Evolutionary conservation across 2,113 vertebrate genomes (phyloP), one percentile per base, ranked within the genome.

Genomic region (Centropus unirufus): DNA sequence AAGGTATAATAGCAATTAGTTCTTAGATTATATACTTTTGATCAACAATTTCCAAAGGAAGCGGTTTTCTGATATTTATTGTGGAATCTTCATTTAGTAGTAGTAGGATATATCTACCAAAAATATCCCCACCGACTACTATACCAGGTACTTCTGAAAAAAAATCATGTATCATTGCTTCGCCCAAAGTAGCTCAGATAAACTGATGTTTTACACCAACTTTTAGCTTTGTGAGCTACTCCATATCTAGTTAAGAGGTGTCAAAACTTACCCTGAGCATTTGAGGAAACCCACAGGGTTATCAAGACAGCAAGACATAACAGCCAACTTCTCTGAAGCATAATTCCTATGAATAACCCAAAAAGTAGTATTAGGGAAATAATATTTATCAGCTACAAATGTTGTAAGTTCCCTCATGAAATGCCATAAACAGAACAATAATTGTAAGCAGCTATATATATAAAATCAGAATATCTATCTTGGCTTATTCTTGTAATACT

Each of bases 181-280:
- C 47, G 10, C 27, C 49, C 10, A 30, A 8, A 30, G 2, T 26
- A 84, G n/a, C 24, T 72, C 69, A 61, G 14, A 5, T 52, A 72
- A 78, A 8, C 5, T 32, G 80, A 73, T 7, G 30, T 22, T 87
- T 63, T 17, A 72, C 15, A 79, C 6, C 13, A 30, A 9, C 46
- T 49, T 89, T 55, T 51, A 93, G 15, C 36, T 89, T 68, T 72
- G 32, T 10, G 8, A 70, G 6, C 69, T 44, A 49, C 4, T 59
- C n/a, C 55, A 2, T 19, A 82, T 62, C 19, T 44, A 36, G 15
- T 62, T 58, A 67, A 55, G 34, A 88, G 66, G 52, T 15, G 6
- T 34, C 32, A 59, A 9, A 72, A 96, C 97, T 98, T 98, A 99
- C 99, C 98, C 97, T 98, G 97, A 96, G 98, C 81, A 83, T 97